Base-by-base conservation (phyloP, 2,797 vertebrate genomes). In the Orientallactaga sibirica region DNA sequence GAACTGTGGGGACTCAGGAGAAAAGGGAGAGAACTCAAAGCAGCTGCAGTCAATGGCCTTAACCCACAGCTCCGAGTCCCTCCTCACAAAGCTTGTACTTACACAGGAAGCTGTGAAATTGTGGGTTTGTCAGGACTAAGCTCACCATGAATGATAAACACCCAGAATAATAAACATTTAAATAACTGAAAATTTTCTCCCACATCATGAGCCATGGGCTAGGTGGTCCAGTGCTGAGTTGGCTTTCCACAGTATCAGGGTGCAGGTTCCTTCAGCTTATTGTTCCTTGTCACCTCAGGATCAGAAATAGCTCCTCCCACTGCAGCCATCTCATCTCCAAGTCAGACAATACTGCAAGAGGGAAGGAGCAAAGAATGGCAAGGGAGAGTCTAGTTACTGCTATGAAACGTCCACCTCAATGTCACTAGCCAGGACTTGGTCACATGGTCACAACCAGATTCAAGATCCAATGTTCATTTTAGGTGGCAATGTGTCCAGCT, bases 101-200 rank as follows among this genome's bases (percentile, higher is more conserved):
- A 29, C 9, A 33, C 85, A 92, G 20, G 61, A 61, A 90, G 11
- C 25, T 71, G 55, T 43, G 66, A 89, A 82, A 4, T 10, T 70
- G 48, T 37, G 20, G 10, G 41, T 67, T 88, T 77, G 4, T 79
- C 61, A 82, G 25, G 90, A 79, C 70, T 75, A 66, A 92, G 48
- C 67, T 90, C 52, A 78, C 48, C n/a, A 0, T 20, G 16, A 89
- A 24, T 86, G 43, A 88, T 37, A 93, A 43, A 81, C 24, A 3
- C 3, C 9, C 76, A 12, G 48, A 33, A 62, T n/a, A 81, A 80
- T 24, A 58, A 37, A 67, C 16, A 90, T 62, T 76, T 75, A 70
- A 79, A 55, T 41, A 71, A 90, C 64, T 90, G 74, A 25, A 19
- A 68, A 74, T 19, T 79, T 71, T 90, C 76, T 52, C 52, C 76